Percentiles rank a stretch among this genome's conserved stretches.
Evolutionary conservation across 1,140 invertebrate genomes (phyloP).

Genomic region (Megathymus violae): DNA sequence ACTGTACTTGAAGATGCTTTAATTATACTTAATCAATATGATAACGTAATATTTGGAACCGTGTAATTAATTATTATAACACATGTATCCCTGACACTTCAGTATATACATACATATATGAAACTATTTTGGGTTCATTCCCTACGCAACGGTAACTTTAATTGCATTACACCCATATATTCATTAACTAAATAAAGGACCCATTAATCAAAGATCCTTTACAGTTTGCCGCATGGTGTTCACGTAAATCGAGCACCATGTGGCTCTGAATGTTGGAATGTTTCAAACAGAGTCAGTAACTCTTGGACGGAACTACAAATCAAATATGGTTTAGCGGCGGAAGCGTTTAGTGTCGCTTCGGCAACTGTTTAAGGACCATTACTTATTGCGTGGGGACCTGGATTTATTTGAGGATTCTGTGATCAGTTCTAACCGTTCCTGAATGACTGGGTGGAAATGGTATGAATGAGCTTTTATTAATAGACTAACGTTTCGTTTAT

Average conservation of each 20-base stretch:
- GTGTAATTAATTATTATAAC: no score
- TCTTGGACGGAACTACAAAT: constrained; percentile 74
- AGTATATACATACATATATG: constrained; percentile 1
- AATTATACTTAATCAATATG: no score
- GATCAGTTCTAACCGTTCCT: constrained; percentile 8
- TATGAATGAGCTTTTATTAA: no score
- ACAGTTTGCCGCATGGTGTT: constrained; percentile 20
- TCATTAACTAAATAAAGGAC: constrained; percentile 24
- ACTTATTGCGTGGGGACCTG: constrained; percentile 47
- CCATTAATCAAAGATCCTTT: constrained; percentile 30
- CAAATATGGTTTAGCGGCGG: constrained; percentile 71
- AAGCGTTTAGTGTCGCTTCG: constrained; percentile 69
- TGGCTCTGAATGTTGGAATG: constrained; percentile 68
- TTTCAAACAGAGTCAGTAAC: constrained; percentile 63
- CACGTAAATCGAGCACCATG: constrained; percentile 62
- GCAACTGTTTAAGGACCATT: constrained; percentile 69
- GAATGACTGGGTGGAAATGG: not conserved
- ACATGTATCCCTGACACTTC: not conserved
- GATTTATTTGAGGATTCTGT: constrained; percentile 14
- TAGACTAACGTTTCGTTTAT: no score
- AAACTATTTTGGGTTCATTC: not conserved
- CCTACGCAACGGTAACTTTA: constrained; percentile 10
- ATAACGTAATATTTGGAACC: no score
- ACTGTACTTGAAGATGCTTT: no score
- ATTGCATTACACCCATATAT: constrained; percentile 24